Conservation (phyloP, 1,140 invertebrate species). For the Trichoplusia ni region DNA sequence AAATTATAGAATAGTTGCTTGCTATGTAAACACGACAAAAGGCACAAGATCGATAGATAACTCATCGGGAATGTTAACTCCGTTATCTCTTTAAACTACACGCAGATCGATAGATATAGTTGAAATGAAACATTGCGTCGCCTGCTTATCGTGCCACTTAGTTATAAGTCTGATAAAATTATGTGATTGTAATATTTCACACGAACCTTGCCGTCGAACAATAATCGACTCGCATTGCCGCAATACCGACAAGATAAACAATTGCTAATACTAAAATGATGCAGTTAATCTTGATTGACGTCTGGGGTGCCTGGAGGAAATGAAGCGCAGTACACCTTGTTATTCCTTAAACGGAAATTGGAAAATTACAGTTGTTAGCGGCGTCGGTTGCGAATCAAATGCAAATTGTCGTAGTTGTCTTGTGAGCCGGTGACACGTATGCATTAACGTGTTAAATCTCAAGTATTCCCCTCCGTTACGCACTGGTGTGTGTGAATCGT, state of each 20-base stretch:
- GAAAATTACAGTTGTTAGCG: constrained; percentile 20
- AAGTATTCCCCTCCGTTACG: neutral
- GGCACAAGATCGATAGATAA: too few species aligned
- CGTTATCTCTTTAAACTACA: too few species aligned
- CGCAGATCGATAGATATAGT: too few species aligned
- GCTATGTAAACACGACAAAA: neutral
- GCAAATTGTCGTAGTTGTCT: constrained; percentile 15
- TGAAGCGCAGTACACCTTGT: constrained; percentile 5
- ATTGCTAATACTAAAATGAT: neutral
- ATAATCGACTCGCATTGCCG: too few species aligned
- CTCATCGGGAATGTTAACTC: too few species aligned
- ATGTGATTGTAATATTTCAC: too few species aligned
- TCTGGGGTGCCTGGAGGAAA: neutral
- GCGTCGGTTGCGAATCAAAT: neutral
- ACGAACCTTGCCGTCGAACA: too few species aligned
- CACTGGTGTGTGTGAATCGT: neutral
- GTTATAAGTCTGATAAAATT: too few species aligned
- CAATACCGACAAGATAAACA: too few species aligned
- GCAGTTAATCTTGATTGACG: neutral
- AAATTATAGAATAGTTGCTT: too few species aligned
- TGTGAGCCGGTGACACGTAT: constrained; percentile 6
- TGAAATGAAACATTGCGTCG: too few species aligned
- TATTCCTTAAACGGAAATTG: constrained; percentile 9
- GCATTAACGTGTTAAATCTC: constrained; percentile 8
- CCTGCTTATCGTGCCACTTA: too few species aligned